Evolutionary conservation across 2,113 vertebrate species (phyloP).

Genomic region (Colossoma macropomum): DNA sequence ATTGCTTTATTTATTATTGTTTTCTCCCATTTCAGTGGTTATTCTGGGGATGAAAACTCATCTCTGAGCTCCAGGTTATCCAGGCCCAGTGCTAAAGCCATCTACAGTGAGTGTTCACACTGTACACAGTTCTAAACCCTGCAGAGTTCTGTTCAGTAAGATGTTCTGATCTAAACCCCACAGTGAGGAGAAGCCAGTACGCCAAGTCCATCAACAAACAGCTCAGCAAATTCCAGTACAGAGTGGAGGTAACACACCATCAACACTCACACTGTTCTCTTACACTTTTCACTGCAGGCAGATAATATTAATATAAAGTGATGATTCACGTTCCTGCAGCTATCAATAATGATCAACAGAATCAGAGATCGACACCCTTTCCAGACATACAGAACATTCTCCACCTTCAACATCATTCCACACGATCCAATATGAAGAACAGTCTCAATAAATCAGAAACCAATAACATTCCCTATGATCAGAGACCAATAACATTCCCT

Average conservation of each 20-base stretch:
- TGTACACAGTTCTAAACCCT: neutral
- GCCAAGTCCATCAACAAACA: conserved; percentile 70
- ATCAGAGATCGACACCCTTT: too few species aligned
- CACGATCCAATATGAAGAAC: neutral
- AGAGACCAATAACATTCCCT: too few species aligned
- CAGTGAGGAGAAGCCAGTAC: conserved; percentile 88
- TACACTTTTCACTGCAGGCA: neutral
- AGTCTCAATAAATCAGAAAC: too few species aligned
- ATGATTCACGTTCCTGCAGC: too few species aligned
- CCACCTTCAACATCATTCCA: too few species aligned
- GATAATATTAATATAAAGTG: too few species aligned
- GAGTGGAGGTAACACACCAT: conserved; percentile 84
- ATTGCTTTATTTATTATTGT: too few species aligned
- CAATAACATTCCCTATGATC: neutral
- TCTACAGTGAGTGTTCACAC: conserved; percentile 82
- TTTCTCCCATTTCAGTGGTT: conserved; percentile 51
- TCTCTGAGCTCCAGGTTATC: conserved; percentile 63
- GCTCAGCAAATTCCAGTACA: conserved; percentile 75
- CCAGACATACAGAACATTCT: too few species aligned
- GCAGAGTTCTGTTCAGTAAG: neutral
- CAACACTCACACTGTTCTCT: neutral
- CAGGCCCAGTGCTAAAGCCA: conserved; percentile 82
- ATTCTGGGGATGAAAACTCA: conserved; percentile 61
- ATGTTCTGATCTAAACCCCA: neutral
- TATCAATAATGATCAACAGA: too few species aligned